These are phyloP conservation scores for Limanda limanda DNA, from an alignment of 2,113 vertebrate genomes.

Conservation along the genomic window DNA sequence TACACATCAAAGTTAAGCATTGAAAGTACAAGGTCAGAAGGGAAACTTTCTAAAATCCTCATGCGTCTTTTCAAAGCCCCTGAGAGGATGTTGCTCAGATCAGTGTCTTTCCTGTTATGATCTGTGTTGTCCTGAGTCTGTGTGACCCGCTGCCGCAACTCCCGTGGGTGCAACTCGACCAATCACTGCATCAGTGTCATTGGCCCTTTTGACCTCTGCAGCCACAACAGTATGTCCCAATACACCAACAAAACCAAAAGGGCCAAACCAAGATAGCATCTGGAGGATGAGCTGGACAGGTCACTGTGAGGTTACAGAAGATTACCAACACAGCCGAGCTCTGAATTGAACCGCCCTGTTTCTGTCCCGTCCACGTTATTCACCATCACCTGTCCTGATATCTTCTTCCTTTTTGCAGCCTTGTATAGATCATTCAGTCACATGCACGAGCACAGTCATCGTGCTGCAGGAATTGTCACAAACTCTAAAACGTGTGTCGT, in stretches of 20 bases:
- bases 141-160: slow-evolving; percentile 15
- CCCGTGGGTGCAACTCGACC: slow-evolving; percentile 60
- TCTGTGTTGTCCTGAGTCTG: neutral
- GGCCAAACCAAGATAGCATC: slow-evolving; percentile 13
- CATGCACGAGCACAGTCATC: neutral
- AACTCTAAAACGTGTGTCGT: neutral
- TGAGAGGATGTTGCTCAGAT: slow-evolving; percentile 32
- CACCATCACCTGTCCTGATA: neutral
- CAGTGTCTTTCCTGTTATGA: slow-evolving; percentile 14
- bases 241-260: slow-evolving; percentile 22
- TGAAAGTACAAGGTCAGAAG: neutral
- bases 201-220: slow-evolving; percentile 64
- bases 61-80: neutral
- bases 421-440: neutral
- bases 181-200: slow-evolving; percentile 51
- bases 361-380: neutral
- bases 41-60: slow-evolving; percentile 3
- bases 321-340: neutral
- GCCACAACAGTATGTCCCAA: slow-evolving; percentile 46
- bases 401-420: neutral
- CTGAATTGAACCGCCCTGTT: neutral
- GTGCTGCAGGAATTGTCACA: neutral
- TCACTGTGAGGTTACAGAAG: slow-evolving; percentile 44
- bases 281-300: slow-evolving; percentile 23
- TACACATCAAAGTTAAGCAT: neutral